Evolutionary conservation across 2,113 vertebrate species (phyloP).

Genomic region (Sinocyclocheilus rhinocerous): DNA sequence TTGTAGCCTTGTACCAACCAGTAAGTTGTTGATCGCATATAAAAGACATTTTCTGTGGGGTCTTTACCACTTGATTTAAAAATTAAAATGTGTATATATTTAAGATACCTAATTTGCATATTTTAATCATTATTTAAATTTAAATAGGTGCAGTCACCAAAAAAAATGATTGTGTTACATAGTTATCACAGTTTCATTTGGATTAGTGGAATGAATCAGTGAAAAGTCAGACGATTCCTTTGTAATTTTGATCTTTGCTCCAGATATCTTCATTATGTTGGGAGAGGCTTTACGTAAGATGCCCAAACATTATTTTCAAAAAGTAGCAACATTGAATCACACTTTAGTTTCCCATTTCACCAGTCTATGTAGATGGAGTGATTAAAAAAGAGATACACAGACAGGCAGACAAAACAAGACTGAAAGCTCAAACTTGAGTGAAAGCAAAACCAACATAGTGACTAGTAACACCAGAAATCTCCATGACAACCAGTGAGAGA

Average conservation of each 20-base stretch:
- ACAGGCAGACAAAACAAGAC: background rate
- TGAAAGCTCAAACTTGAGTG: background rate
- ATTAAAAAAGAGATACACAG: background rate
- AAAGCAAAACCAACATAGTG: background rate
- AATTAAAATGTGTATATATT: too few relatives aligned
- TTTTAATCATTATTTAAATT: background rate
- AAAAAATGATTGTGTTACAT: background rate
- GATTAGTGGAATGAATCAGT: background rate
- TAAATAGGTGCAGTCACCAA: background rate
- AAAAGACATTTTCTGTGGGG: too few relatives aligned
- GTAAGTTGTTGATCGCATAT: too few relatives aligned
- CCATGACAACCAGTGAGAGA: too few relatives aligned
- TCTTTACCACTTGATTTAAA: too few relatives aligned
- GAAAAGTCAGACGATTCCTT: background rate
- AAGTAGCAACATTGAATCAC: background rate
- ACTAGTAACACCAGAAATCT: background rate
- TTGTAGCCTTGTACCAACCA: too few relatives aligned
- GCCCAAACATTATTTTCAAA: background rate
- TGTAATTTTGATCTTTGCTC: background rate
- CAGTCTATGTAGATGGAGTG: conserved; percentile 2
- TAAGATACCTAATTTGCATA: background rate
- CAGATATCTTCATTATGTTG: background rate
- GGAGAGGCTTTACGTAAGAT: conserved; percentile 1
- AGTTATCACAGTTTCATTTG: background rate
- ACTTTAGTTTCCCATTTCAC: conserved; percentile 25